Evolutionary conservation across 2,888 invertebrate genomes (phyloP), one percentile per base, ranked within the genome.

Genomic region (Coleophora deauratella): DNA sequence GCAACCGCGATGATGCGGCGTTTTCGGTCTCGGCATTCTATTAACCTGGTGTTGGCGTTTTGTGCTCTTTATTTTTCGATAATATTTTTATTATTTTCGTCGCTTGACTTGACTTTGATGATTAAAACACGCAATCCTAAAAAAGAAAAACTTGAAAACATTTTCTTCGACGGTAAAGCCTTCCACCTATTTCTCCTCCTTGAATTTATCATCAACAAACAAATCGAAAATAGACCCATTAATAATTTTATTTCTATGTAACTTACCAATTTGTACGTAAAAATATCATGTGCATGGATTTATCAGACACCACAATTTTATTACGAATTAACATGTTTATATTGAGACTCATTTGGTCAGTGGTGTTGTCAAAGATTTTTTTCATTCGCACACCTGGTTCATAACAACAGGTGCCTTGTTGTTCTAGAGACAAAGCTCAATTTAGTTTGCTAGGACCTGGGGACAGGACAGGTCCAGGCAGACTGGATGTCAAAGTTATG

Each of bases 401-500:
- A 11, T 12, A 4, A 21, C 21, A 21, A 4, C 6, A 21, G 21
- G 21, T 6, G 21, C 21, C 21, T 21, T 21, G 21, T 21, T 21
- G 21, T 21, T 3, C 6, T 21, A 21, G 6, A 4, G 21, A 4
- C 21, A 21, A 21, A 6, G 6, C 21, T 21, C 21, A 21, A 4
- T 21, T 21, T 21, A 6, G 6, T 3, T 21, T 21, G 21, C 21
- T 21, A 3, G 3, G 21, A 21, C 3, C 21, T 21, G 21, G 21
- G 3, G 21, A 55, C 59, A 59, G 60, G 65, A 74, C 67, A 74
- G 67, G 72, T 74, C 67, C 78, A 72, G 62, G 55, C 76, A 67
- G 68, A 58, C 73, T 79, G 81, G 75, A 82, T 82, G 82, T 85
- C 85, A 85, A 85, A 85, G 80, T 84, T 86, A 86, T 84, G 84